These are phyloP conservation scores for Coecobrya sp. DNA, from an alignment of 2,888 invertebrate species.

Conservation along the genomic window DNA sequence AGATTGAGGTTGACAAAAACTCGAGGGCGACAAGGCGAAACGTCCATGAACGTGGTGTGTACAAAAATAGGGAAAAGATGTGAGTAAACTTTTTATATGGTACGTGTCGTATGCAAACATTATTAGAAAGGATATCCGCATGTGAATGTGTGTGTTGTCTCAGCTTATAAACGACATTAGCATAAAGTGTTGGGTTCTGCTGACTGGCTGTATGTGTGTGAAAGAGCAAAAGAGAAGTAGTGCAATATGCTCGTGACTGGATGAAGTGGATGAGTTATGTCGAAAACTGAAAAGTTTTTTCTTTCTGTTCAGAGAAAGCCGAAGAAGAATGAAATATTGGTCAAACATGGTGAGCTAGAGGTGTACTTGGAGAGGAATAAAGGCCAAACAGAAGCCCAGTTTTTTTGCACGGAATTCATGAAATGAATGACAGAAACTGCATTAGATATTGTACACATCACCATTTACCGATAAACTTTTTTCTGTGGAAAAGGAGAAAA, in stretches of 20 bases:
- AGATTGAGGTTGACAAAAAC: constrained; percentile 64
- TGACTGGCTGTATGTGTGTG: neutral
- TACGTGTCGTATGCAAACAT: constrained; percentile 46
- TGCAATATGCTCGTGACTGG: constrained; percentile 10
- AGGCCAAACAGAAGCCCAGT: neutral
- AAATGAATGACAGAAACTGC: constrained; percentile 44
- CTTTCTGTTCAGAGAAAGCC: neutral
- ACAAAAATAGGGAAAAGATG: neutral
- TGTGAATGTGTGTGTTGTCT: neutral
- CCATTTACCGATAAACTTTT: constrained; percentile 26
- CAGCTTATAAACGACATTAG: constrained; percentile 33
- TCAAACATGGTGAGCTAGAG: constrained; percentile 46
- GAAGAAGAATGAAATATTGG: constrained; percentile 65
- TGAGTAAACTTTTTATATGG: neutral
- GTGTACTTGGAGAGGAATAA: neutral
- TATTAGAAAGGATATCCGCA: constrained; percentile 31
- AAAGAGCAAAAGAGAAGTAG: neutral
- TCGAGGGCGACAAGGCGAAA: constrained; percentile 3
- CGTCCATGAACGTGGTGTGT: neutral
- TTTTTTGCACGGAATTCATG: neutral
- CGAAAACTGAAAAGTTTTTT: constrained; percentile 12
- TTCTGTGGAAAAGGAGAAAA: neutral
- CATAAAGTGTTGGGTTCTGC: constrained; percentile 1
- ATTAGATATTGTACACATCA: constrained; percentile 15
- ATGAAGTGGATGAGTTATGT: constrained; percentile 53